Evolutionary conservation across 2,797 vertebrate species (phyloP).

Genomic region (Phrynocephalus forsythii): DNA sequence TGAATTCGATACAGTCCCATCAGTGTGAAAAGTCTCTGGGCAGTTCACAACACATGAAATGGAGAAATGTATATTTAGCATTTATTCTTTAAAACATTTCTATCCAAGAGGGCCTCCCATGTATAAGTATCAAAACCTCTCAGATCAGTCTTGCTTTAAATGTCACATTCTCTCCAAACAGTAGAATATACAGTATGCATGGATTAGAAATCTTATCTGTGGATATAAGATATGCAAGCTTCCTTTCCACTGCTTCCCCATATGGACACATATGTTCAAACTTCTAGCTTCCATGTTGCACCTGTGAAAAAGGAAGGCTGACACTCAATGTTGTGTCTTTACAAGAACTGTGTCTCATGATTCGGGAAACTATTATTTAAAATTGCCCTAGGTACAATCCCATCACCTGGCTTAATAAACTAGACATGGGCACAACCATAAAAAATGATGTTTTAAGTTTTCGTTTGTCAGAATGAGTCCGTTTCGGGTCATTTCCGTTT

Average conservation of each 20-base stretch:
- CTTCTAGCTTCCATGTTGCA: background rate
- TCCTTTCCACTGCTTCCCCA: background rate
- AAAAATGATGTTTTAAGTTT: no score
- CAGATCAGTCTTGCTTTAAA: background rate
- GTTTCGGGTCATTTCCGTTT: no score
- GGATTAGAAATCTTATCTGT: background rate
- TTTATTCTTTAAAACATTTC: background rate
- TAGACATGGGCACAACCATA: no score
- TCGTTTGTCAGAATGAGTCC: no score
- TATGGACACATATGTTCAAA: background rate
- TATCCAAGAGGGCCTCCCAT: background rate
- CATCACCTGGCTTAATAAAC: background rate
- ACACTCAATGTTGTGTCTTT: background rate
- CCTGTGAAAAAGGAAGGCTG: background rate
- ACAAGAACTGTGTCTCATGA: background rate
- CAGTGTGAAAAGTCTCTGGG: no score
- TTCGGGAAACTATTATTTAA: background rate
- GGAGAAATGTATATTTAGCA: background rate
- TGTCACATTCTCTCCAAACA: background rate
- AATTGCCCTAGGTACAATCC: background rate
- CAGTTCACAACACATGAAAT: no score
- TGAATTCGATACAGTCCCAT: no score
- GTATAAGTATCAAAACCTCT: background rate
- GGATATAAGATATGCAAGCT: background rate
- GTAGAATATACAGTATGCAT: background rate